Evolutionary conservation across 2,888 invertebrate genomes (phyloP), one percentile per base, ranked within the genome.

Genomic region (Pseudococcus viburni): DNA sequence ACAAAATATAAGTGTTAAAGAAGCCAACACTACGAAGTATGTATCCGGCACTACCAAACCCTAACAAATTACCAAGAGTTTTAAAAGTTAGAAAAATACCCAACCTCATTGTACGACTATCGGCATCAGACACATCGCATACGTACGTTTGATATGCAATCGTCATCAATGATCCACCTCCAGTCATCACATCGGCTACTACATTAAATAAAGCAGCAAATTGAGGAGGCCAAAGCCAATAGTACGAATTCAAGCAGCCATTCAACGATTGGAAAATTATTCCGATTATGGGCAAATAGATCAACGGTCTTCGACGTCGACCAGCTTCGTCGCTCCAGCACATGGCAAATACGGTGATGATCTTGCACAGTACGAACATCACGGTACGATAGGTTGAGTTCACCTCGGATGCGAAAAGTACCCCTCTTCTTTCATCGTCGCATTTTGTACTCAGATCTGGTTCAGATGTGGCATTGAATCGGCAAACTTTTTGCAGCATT

Each of bases 141-240:
- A 86, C 3, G 15, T 86, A 86, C n/a, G 73, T 46, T 42, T 73
- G 33, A 42, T 42, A 42, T 3, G 46, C 46, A n/a, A 73, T 19
- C 15, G 46, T 22, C 42, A 42, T 15, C 46, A 6, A 19, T 8
- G 19, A 42, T 42, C 42, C 42, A 7, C 73, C 46, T 39, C 86
- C 86, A 12, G 6, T 22, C 12, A 68, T 19, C 12, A 59, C 42
- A 7, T 22, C 46, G 39, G 46, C 12, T 1, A 73, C 17, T 12
- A 68, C 26, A 3, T 64, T n/a, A 5, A 39, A 5, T 2, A 86
- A 9, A 0, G 39, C 46, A 1, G 39, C 86, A 11, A 17, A 11
- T 0, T n/a, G 7, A 33, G 90, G 90, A 17, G 89, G 88, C 90
- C 90, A 90, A 8, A 80, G 86, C 89, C 90, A 90, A 86, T 88